phyloP scores from a whole-genome alignment of 1,140 invertebrate genomes.

The Solenopsis fugax region DNA sequence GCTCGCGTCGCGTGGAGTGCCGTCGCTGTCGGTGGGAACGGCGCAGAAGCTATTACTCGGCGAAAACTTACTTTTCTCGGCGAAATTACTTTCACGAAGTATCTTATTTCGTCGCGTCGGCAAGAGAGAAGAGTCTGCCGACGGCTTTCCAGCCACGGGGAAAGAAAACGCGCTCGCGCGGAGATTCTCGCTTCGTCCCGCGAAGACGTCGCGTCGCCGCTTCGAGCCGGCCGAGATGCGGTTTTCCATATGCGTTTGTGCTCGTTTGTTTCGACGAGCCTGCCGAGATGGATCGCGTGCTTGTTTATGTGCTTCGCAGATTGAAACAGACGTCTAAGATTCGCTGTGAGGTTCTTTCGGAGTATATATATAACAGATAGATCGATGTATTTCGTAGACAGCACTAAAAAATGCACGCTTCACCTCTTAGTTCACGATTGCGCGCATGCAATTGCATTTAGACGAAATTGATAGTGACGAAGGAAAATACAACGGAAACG shows the following conservation, averaged over 20 bases:
- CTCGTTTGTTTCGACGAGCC: slow-evolving; percentile 7
- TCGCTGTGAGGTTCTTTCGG: neutral
- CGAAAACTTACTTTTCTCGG: slow-evolving; percentile 78
- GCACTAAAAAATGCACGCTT: neutral
- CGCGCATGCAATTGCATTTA: neutral
- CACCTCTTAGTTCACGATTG: neutral
- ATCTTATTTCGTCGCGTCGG: slow-evolving; percentile 76
- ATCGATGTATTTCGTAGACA: neutral
- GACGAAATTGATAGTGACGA: neutral
- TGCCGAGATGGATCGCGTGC: slow-evolving; percentile 22
- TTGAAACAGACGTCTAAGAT: neutral
- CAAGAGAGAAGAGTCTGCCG: slow-evolving; percentile 24
- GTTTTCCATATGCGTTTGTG: slow-evolving; percentile 4
- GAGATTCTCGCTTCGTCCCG: slow-evolving; percentile 31
- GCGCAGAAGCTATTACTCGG: slow-evolving; percentile 76
- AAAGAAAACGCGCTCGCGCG: neutral
- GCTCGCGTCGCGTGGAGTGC: slow-evolving; percentile 64
- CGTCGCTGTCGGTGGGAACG: slow-evolving; percentile 50
- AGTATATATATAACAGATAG: neutral
- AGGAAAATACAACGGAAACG: neutral
- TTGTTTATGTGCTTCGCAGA: neutral
- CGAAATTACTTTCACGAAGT: slow-evolving; percentile 78
- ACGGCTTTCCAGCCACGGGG: slow-evolving; percentile 15
- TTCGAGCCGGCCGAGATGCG: neutral
- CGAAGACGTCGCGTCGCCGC: neutral